phyloP scores from a whole-genome alignment of 2,888 invertebrate genomes.

The Rhabditophanes sp. region DNA sequence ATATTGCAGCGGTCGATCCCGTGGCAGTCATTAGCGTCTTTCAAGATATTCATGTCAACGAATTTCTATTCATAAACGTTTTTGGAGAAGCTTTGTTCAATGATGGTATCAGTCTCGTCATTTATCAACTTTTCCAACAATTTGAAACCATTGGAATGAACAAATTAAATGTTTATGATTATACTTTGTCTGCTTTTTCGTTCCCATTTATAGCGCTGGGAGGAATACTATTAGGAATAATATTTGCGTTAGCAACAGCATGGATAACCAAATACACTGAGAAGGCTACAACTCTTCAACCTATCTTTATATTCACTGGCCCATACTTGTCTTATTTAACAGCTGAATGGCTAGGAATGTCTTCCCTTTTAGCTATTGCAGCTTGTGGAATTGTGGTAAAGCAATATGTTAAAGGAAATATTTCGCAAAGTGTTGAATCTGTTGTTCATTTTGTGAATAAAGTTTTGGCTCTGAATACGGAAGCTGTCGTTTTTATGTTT shows the following conservation, averaged over 20 bases:
- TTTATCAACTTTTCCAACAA: slow-evolving; percentile 38
- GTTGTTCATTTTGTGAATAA: slow-evolving; percentile 62
- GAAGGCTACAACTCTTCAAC: slow-evolving; percentile 82
- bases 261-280: slow-evolving; percentile 33
- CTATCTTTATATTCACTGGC: slow-evolving; percentile 92
- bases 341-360: slow-evolving; percentile 94
- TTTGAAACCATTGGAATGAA: slow-evolving; percentile 33
- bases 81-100: slow-evolving; percentile 6
- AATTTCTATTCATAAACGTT: slow-evolving; percentile 5
- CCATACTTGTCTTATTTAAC: slow-evolving; percentile 87
- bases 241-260: slow-evolving; percentile 27
- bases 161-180: slow-evolving; percentile 26
- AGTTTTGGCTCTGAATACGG: slow-evolving; percentile 88
- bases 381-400: slow-evolving; percentile 50
- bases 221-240: slow-evolving; percentile 32
- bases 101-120: slow-evolving; percentile 35
- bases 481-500: slow-evolving; percentile 98
- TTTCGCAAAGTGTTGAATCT: slow-evolving; percentile 84
- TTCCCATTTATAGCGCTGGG: slow-evolving; percentile 40
- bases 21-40: slow-evolving; percentile 24
- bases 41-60: slow-evolving; percentile 3
- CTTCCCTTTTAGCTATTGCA: slow-evolving; percentile 67
- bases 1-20: slow-evolving; percentile 25
- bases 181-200: slow-evolving; percentile 20
- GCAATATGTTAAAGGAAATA: slow-evolving; percentile 92